Evolutionary conservation across 1,140 invertebrate genomes (phyloP), one percentile per base, ranked within the genome.

Genomic region (Maniola jurtina): DNA sequence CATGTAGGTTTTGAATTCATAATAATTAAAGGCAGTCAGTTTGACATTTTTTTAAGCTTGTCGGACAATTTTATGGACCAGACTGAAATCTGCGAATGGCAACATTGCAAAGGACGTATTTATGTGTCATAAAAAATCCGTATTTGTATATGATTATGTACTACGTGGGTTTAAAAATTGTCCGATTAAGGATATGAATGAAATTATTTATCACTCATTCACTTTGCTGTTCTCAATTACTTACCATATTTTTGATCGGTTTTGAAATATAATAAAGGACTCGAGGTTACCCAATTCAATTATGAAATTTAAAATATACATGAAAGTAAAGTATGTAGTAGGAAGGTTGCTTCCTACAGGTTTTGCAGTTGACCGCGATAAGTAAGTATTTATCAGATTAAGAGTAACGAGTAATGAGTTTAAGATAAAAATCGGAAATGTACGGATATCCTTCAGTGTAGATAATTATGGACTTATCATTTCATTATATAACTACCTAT

Each of bases 191-290:
- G 25, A 34, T 13, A 34, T 55, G 25, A 55, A 55, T 34, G 52
- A 55, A 55, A 34, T 13, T 11, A 45, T 45, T n/a, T 55, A 55
- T 55, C 34, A 55, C 16, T 55, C 52, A 55, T 50, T 50, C 48
- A n/a, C 13, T n/a, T 45, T 1, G 42, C 42, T 45, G 42, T 45
- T 45, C 13, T 45, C 13, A 45, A 0, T 45, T 45, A 1, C 11
- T 11, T 2, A 25, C 4, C 4, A 25, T 25, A 25, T 25, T 25
- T 25, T 25, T 25, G 25, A 25, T 25, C 25, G 4, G 25, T 25
- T 25, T 2, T 25, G 4, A 25, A 42, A 42, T 42, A 42, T 42
- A 13, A 47, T 47, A 47, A n/a, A 47, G 45, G 10, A 40, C 38
- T 6, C 36, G 5, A n/a, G n/a, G 25, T 25, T 25, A 25, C 25